Conservation (phyloP, 2,113 vertebrate genomes). For the Cygnus buccinator region DNA sequence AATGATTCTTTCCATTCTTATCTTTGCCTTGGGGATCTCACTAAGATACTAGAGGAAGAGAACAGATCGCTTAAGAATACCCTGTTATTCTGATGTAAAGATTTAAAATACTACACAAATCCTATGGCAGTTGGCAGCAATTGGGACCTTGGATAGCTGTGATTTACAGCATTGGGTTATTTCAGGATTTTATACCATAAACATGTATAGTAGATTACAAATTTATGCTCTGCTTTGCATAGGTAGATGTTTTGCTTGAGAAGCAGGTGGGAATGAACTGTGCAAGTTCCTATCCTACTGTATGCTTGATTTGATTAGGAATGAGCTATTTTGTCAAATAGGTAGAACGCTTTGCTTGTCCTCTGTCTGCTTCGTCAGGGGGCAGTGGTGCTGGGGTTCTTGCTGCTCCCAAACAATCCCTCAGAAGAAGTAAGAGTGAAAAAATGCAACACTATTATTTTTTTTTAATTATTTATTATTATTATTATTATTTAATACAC, state of each 20-base stretch:
- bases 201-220: background rate
- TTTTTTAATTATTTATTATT: background rate
- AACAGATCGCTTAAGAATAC: background rate
- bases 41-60: background rate
- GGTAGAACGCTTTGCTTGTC: background rate
- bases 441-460: background rate
- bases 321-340: background rate
- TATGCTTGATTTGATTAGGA: background rate
- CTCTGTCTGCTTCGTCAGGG: background rate
- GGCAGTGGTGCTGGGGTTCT: background rate
- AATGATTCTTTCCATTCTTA: background rate
- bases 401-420: background rate
- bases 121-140: background rate
- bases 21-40: constrained; percentile 5
- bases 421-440: background rate
- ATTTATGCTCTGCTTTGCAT: background rate
- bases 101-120: background rate
- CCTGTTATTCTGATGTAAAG: background rate
- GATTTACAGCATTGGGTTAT: background rate
- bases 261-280: background rate
- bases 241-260: background rate
- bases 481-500: background rate
- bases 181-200: background rate
- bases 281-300: background rate
- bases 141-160: background rate